Conservation (phyloP, 2,888 invertebrate species). For the Prenolepis imparis region DNA sequence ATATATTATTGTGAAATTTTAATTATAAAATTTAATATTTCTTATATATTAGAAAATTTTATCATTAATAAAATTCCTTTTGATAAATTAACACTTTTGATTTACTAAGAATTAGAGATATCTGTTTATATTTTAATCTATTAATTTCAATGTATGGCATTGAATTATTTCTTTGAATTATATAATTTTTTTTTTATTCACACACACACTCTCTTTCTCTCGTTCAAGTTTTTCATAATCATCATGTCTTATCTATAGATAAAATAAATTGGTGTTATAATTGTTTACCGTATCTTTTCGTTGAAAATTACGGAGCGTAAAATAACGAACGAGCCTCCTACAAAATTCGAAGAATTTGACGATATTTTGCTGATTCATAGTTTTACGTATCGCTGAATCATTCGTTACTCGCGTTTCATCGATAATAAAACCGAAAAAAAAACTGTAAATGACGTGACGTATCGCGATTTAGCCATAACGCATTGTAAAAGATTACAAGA, state of each 20-base stretch:
- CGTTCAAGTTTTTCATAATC: not conserved
- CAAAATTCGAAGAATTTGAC: not conserved
- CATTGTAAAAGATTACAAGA: conserved; percentile 39
- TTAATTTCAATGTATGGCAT: not conserved
- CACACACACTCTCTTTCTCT: not conserved
- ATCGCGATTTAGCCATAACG: conserved; percentile 47
- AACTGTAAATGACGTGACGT: conserved; percentile 9
- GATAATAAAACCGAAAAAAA: not conserved
- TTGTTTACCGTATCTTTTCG: not conserved
- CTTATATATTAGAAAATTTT: no score
- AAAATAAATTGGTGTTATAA: not conserved
- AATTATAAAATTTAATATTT: no score
- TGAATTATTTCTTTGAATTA: not conserved
- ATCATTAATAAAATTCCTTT: not conserved
- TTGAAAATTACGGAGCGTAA: not conserved
- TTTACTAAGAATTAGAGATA: not conserved
- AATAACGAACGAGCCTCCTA: not conserved
- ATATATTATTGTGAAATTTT: not conserved
- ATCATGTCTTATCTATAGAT: not conserved
- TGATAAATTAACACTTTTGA: not conserved
- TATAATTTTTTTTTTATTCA: not conserved
- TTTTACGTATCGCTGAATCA: conserved; percentile 23
- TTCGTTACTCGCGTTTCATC: not conserved
- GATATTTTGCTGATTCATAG: conserved; percentile 27
- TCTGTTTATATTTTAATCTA: not conserved